phyloP scores from a whole-genome alignment of 2,113 vertebrate species.

The Falcunculus frontatus region DNA sequence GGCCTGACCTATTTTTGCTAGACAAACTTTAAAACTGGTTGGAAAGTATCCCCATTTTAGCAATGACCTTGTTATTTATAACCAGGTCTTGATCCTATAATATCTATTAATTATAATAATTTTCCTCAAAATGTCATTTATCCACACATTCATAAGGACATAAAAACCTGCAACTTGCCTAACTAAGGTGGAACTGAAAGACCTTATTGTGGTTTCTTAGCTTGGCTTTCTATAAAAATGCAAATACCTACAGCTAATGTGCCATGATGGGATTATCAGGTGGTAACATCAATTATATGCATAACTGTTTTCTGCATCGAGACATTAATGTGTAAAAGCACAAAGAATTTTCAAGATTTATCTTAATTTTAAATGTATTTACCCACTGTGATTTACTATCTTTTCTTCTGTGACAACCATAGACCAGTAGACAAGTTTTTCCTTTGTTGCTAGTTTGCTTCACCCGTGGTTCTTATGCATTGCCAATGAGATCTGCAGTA shows the following conservation, averaged over 20 bases:
- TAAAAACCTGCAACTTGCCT: neutral
- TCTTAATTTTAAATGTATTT: neutral
- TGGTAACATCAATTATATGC: neutral
- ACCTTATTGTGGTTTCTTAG: neutral
- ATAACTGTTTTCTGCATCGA: neutral
- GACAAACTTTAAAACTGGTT: neutral
- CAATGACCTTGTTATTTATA: slow-evolving; percentile 11
- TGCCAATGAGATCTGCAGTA: neutral
- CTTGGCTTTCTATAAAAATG: neutral
- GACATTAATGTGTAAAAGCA: neutral
- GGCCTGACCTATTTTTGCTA: slow-evolving; percentile 2
- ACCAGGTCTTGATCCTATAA: neutral
- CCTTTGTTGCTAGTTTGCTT: neutral
- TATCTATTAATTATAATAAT: neutral
- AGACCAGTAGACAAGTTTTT: neutral
- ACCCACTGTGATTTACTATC: neutral
- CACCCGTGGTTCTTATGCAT: neutral
- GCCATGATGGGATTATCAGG: neutral
- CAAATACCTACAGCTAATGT: neutral
- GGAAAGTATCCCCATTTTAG: neutral
- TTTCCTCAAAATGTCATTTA: neutral
- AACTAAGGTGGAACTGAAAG: neutral
- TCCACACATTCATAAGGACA: neutral
- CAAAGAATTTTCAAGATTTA: neutral
- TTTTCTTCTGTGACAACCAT: neutral